Evolutionary conservation across 1,140 invertebrate genomes (phyloP).

Genomic region (Ceratina australensis): DNA sequence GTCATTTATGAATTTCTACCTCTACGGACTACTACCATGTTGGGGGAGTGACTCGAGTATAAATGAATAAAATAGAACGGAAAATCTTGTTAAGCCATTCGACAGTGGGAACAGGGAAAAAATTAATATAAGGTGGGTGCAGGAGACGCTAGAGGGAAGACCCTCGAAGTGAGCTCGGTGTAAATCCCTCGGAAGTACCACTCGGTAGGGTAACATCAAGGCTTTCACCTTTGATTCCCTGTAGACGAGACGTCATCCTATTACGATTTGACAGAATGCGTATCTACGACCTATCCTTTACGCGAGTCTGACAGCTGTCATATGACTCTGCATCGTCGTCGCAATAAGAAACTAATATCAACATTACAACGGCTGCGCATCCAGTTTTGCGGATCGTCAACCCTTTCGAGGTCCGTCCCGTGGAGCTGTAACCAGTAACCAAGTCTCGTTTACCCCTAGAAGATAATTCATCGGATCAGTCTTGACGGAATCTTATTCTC

Average conservation of each 20-base stretch:
- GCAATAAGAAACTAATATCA: too few relatives aligned
- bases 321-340: too few relatives aligned
- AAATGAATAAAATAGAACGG: slow-evolving; percentile 21
- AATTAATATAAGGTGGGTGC: too few relatives aligned
- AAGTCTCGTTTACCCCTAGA: background rate
- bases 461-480: slow-evolving; percentile 42
- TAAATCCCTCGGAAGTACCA: background rate
- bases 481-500: slow-evolving; percentile 58
- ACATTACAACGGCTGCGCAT: too few relatives aligned
- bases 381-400: too few relatives aligned
- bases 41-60: too few relatives aligned
- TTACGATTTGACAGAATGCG: background rate
- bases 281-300: background rate
- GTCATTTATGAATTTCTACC: slow-evolving; percentile 16
- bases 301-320: background rate
- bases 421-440: background rate
- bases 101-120: too few relatives aligned
- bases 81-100: background rate
- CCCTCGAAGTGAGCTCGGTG: background rate
- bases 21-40: background rate
- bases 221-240: background rate
- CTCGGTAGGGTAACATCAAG: background rate
- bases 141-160: background rate
- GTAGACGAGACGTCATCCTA: background rate
- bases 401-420: too few relatives aligned